A percentile compares a stretch with the other conserved stretches of the same genome.
Conservation (phyloP, 92 coral and sea anemone species). For the Anthopleura xanthogrammica region DNA sequence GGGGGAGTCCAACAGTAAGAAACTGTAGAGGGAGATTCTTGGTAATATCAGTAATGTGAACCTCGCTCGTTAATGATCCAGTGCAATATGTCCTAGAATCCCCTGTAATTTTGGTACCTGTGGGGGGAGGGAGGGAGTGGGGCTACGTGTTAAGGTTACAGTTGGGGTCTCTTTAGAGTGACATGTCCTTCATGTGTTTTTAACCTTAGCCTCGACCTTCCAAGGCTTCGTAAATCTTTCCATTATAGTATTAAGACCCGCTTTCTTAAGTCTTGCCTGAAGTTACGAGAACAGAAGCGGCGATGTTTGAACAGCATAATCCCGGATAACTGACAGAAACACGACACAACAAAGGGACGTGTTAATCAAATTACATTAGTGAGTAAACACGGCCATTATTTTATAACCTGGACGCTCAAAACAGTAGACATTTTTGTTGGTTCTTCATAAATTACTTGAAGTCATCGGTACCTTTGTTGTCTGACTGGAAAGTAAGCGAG, state of each 20-base stretch:
- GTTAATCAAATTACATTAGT: constrained; percentile 18
- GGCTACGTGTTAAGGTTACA: not conserved
- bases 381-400: not conserved
- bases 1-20: too few species aligned
- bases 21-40: not conserved
- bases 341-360: not conserved
- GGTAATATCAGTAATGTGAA: not conserved
- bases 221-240: not conserved
- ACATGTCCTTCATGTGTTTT: not conserved
- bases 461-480: not conserved
- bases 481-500: not conserved
- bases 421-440: not conserved
- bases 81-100: too few species aligned
- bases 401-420: not conserved
- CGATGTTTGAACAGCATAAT: not conserved
- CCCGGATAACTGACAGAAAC: not conserved
- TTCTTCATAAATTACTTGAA: not conserved
- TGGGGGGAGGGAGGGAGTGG: not conserved
- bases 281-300: not conserved
- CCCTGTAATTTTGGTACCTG: not conserved
- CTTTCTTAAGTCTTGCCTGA: not conserved
- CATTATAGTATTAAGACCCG: not conserved
- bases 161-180: not conserved
- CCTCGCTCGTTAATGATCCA: too few species aligned
- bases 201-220: not conserved